phyloP scores from a whole-genome alignment of 92 coral and sea anemone genomes.

The Parazoanthus darwini region DNA sequence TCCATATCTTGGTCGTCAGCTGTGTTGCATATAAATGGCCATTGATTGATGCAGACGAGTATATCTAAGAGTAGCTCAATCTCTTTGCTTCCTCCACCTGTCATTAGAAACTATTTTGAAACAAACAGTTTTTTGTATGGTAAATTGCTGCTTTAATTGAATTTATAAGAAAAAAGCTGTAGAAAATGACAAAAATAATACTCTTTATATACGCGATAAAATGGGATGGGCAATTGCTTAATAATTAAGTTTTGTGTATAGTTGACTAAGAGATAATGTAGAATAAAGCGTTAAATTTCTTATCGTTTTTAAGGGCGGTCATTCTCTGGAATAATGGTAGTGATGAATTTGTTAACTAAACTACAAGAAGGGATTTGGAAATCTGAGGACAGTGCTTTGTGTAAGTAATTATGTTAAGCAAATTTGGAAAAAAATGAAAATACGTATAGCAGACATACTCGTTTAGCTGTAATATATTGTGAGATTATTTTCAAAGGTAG shows the following conservation, averaged over 20 bases:
- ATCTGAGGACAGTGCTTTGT: conserved; percentile 14
- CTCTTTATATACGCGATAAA: conserved; percentile 14
- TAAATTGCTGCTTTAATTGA: not conserved
- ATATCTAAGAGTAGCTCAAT: not conserved
- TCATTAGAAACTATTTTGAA: conserved; percentile 32
- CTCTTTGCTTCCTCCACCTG: not conserved
- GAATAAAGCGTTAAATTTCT: not conserved
- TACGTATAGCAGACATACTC: not conserved
- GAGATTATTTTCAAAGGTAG: not conserved
- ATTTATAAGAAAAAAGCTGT: conserved; percentile 28
- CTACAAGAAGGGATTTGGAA: not conserved
- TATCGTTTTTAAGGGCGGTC: not conserved
- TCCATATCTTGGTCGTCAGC: not conserved
- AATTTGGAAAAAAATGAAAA: not conserved
- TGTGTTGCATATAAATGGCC: not conserved
- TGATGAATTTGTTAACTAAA: not conserved
- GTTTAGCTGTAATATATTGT: not conserved
- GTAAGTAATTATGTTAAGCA: not conserved
- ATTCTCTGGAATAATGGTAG: not conserved
- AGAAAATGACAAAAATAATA: conserved; percentile 15
- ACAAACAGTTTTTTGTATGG: conserved; percentile 28
- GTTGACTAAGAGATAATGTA: not conserved
- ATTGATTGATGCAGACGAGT: not conserved
- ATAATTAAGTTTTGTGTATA: conserved; percentile 12
- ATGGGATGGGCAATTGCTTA: conserved; percentile 3